Evolutionary conservation across 2,113 vertebrate species (phyloP), one percentile per base, ranked within the genome.

Genomic region (Trichomycterus rosablanca): DNA sequence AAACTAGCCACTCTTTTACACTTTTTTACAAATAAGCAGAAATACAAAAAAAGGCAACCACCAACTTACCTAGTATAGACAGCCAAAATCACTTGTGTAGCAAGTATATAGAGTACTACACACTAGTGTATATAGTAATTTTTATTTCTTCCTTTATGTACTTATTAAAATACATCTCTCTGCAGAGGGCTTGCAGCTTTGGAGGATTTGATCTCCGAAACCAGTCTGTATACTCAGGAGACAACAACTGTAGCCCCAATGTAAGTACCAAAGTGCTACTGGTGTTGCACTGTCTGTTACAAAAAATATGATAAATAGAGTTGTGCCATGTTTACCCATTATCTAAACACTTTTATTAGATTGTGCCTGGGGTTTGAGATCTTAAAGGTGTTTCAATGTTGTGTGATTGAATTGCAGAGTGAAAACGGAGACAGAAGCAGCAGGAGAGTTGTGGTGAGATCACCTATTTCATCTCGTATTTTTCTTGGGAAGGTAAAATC

Each of bases 401-500:
- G 32, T 26, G 35, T 5, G 16, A 2, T 32, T 12, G 43, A 1
- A 60, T 28, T 26, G 9, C 73, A 97, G 94, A 84, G 80, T 55
- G 94, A 92, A 81, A 90, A 89, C 39, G 83, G 83, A 52, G 89
- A 89, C 2, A 82, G n/a, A n/a, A n/a, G 84, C 55, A 75, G 82
- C 44, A 78, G 85, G 71, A 91, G 84, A 72, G 92, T 89, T 53
- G 77, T 84, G 3, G 80, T 89, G 30, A 94, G 90, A 72, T 97
- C 93, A n/a, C 94, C 94, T 0, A 78, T 84, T 7, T 83, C 86
- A 1, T 90, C 94, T 26, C 89, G 91, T 16, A 92, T 95, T 59
- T 97, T 94, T 59, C 83, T 99, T 26, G 92, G 95, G 28, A 97
- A 90, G 83, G 95, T 98, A 76, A 98, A 93, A 67, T 98, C 94